These are phyloP conservation scores for Tetragnatha versicolor DNA, from an alignment of 1,140 invertebrate genomes.

Conservation along the genomic window DNA sequence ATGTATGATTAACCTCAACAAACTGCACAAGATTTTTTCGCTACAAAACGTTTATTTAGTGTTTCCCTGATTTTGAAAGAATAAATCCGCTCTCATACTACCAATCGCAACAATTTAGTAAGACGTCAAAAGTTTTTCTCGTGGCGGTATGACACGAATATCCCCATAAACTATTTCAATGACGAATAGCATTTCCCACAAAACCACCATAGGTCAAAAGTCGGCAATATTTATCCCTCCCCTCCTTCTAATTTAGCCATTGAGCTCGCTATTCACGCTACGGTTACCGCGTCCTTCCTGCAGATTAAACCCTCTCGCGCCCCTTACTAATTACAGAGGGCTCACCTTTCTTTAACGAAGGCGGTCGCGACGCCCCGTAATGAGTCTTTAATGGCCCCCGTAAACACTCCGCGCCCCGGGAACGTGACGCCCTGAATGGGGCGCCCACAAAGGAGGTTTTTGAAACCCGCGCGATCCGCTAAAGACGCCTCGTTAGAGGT, in stretches of 20 bases:
- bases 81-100: no score
- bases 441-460: constrained; percentile 6
- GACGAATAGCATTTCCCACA: no score
- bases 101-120: no score
- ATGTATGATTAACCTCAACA: no score
- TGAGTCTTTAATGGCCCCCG: constrained; percentile 18
- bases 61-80: no score
- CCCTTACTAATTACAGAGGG: constrained; percentile 8
- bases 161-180: no score
- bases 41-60: no score
- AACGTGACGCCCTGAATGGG: constrained; percentile 10
- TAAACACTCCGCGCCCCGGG: constrained; percentile 4
- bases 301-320: constrained; percentile 12
- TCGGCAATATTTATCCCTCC: no score
- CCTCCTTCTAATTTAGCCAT: constrained; percentile 14
- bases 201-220: no score
- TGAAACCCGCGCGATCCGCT: constrained; percentile 6
- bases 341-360: constrained; percentile 21
- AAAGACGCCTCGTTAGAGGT: constrained; percentile 15
- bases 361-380: not conserved
- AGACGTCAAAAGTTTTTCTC: no score
- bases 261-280: constrained; percentile 7
- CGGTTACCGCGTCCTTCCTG: not conserved
- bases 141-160: no score
- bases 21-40: no score